A percentile compares a stretch with the other conserved stretches of the same genome.
phyloP scores from a whole-genome alignment of 2,888 invertebrate genomes.

The Antitype chi region DNA sequence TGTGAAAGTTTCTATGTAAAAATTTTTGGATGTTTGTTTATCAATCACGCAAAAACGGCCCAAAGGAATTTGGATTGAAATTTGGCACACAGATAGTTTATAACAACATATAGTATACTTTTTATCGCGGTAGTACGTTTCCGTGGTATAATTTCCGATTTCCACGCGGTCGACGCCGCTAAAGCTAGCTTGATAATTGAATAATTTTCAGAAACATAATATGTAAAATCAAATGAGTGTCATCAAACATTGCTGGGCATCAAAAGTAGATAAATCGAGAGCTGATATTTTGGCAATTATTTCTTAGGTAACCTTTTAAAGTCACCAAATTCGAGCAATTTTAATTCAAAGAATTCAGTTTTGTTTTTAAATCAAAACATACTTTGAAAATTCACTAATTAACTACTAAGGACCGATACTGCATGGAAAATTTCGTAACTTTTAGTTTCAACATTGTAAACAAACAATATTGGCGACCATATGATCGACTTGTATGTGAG shows the following conservation, averaged over 20 bases:
- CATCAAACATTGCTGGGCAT: not conserved
- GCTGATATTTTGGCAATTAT: not conserved
- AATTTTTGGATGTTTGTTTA: too few relatives aligned
- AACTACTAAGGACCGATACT: not conserved
- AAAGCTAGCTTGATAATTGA: too few relatives aligned
- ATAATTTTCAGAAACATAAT: not conserved
- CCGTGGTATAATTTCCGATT: too few relatives aligned
- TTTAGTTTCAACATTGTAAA: slow-evolving; percentile 48
- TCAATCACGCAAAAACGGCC: too few relatives aligned
- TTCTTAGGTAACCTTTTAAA: not conserved
- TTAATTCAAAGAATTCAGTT: not conserved
- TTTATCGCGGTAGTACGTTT: too few relatives aligned
- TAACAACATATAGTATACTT: too few relatives aligned
- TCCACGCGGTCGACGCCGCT: too few relatives aligned
- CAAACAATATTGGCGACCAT: slow-evolving; percentile 52
- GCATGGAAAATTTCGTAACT: slow-evolving; percentile 15
- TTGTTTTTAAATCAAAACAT: not conserved
- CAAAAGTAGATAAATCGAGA: not conserved
- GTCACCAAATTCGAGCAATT: not conserved
- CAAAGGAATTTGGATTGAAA: too few relatives aligned
- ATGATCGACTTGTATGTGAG: slow-evolving; percentile 56
- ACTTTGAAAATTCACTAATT: not conserved
- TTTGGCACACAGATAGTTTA: too few relatives aligned
- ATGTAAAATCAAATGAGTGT: not conserved
- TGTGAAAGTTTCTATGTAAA: too few relatives aligned